These are phyloP conservation scores for Nannoperca australis DNA, from an alignment of 2,797 vertebrate genomes.

Conservation along the genomic window DNA sequence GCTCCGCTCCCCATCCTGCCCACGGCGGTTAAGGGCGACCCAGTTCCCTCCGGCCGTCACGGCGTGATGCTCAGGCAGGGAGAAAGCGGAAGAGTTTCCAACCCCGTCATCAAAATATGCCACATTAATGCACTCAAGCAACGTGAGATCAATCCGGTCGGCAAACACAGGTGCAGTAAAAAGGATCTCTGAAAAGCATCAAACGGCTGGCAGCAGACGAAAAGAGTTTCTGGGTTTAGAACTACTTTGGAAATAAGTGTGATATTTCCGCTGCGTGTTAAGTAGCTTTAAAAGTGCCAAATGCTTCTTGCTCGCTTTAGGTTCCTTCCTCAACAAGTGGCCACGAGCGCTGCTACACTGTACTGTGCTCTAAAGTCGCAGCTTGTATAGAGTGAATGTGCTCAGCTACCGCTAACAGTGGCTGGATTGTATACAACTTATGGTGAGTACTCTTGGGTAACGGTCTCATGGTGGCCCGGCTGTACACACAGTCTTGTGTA, in stretches of 20 bases:
- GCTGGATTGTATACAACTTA: conserved; percentile 54
- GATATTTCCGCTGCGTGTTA: conserved; percentile 33
- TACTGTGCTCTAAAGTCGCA: conserved; percentile 8
- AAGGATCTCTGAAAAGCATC: conserved; percentile 47
- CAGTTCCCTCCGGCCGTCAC: conserved; percentile 48
- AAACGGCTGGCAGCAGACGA: conserved; percentile 20
- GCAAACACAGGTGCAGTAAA: conserved; percentile 59
- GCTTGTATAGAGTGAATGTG: conserved; percentile 32
- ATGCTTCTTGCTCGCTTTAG: conserved; percentile 19
- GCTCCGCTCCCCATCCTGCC: conserved; percentile 64
- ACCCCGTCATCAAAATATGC: conserved; percentile 67
- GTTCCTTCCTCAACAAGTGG: conserved; percentile 33
- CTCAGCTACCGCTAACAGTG: conserved; percentile 54
- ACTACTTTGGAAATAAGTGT: conserved; percentile 46
- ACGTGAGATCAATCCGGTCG: conserved; percentile 46
- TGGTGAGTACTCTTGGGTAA: conserved; percentile 55
- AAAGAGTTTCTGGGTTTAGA: conserved; percentile 40
- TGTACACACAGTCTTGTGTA: conserved; percentile 60
- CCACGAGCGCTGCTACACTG: neutral
- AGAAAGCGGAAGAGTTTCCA: conserved; percentile 71
- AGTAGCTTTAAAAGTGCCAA: conserved; percentile 39
- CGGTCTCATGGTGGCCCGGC: conserved; percentile 49
- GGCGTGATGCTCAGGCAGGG: conserved; percentile 60
- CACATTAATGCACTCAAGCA: conserved; percentile 54
- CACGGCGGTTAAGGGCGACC: conserved; percentile 75